Evolutionary conservation across 2,797 vertebrate species (phyloP).

Genomic region (Sebastolobus altivelis): DNA sequence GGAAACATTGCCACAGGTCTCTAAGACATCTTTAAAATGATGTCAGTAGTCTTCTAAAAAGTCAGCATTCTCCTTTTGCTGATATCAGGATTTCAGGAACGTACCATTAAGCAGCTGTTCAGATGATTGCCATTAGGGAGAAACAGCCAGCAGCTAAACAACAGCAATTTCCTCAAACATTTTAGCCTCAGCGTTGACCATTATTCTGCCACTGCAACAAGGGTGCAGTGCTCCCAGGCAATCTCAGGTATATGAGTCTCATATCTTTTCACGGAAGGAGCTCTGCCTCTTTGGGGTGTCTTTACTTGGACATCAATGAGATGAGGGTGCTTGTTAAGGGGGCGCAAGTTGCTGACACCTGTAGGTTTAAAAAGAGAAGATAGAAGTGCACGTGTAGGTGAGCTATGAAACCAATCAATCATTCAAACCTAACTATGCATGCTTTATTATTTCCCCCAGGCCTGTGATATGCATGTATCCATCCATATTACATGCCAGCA

Average conservation of each 20-base stretch:
- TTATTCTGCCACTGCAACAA: conserved; percentile 45
- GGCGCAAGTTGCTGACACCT: conserved; percentile 26
- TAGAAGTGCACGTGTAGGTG: conserved; percentile 2
- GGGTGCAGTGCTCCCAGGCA: conserved; percentile 21
- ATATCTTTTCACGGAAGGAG: conserved; percentile 15
- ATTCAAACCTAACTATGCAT: background rate
- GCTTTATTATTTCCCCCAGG: background rate
- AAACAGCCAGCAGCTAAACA: conserved; percentile 52
- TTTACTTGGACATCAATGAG: conserved; percentile 17
- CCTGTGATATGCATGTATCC: conserved; percentile 4
- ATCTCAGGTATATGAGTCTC: conserved; percentile 4
- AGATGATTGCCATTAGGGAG: conserved; percentile 49
- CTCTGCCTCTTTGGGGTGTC: conserved; percentile 2
- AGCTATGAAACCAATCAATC: conserved; percentile 22
- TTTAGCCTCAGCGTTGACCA: conserved; percentile 46
- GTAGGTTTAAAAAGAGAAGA: conserved; percentile 16
- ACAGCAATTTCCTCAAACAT: conserved; percentile 46
- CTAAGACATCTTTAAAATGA: conserved; percentile 31
- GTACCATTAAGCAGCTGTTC: conserved; percentile 62
- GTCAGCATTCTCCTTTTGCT: conserved; percentile 60
- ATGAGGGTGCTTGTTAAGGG: conserved; percentile 23
- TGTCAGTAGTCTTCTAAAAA: conserved; percentile 24
- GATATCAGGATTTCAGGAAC: conserved; percentile 55
- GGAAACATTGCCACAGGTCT: conserved; percentile 24
- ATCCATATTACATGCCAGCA: background rate